These are phyloP conservation scores for Perca flavescens DNA, from an alignment of 2,113 vertebrate species.

Conservation along the genomic window DNA sequence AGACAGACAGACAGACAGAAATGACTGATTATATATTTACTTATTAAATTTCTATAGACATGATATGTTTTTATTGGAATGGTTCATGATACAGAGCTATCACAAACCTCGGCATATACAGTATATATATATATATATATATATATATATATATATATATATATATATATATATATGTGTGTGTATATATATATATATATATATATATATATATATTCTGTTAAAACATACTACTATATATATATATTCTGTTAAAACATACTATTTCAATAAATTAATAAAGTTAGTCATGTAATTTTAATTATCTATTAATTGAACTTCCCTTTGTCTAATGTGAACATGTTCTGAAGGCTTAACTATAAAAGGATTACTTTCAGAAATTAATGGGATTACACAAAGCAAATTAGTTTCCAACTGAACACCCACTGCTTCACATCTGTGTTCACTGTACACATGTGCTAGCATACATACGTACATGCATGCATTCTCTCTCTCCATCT, in stretches of 20 bases:
- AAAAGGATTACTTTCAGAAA: conserved; percentile 73
- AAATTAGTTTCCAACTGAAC: conserved; percentile 65
- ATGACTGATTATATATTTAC: neutral
- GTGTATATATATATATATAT: no score
- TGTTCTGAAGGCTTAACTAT: conserved; percentile 56
- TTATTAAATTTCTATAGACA: neutral
- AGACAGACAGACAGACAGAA: neutral
- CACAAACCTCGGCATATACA: neutral
- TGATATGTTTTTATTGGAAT: neutral
- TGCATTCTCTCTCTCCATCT: neutral
- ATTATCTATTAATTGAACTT: conserved; percentile 39
- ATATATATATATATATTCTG: no score
- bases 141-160: no score
- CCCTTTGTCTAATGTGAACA: conserved; percentile 49
- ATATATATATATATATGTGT: no score
- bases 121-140: neutral
- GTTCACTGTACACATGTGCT: conserved; percentile 14
- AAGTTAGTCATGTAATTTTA: conserved; percentile 20
- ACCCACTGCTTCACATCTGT: conserved; percentile 55
- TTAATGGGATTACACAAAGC: conserved; percentile 75
- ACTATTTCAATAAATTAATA: conserved; percentile 2
- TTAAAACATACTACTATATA: no score
- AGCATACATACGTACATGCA: conserved; percentile 8
- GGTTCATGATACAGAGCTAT: neutral
- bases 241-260: no score